Conservation (phyloP, 2,888 invertebrate genomes). For the Lasioglossum leucozonium region DNA sequence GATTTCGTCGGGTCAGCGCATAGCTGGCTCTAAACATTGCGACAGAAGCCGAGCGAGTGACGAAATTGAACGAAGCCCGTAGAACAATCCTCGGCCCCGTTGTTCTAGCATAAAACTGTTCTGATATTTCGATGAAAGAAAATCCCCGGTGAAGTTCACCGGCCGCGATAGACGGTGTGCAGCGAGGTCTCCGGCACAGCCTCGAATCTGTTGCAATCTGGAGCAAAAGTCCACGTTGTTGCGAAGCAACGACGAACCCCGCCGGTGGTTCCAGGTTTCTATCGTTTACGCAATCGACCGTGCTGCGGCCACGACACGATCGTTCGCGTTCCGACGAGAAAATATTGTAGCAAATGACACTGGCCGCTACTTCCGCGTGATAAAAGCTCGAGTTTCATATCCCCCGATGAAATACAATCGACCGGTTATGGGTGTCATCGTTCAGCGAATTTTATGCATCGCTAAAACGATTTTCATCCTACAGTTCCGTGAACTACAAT, state of each 20-base stretch:
- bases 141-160: conserved; percentile 40
- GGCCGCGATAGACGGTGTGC: conserved; percentile 27
- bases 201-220: conserved; percentile 62
- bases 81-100: conserved; percentile 32
- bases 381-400: not conserved
- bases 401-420: not conserved
- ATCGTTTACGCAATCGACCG: conserved; percentile 63
- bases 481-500: not conserved
- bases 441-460: conserved; percentile 4
- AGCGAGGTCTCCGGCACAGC: conserved; percentile 22
- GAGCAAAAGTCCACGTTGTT: conserved; percentile 61
- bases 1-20: conserved; percentile 61
- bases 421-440: not conserved
- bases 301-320: conserved; percentile 28
- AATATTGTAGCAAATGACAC: conserved; percentile 8
- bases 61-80: conserved; percentile 59
- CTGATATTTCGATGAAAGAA: not conserved
- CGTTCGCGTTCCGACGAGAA: conserved; percentile 39
- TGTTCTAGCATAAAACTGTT: conserved; percentile 40
- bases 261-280: conserved; percentile 54
- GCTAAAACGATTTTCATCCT: not conserved
- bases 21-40: conserved; percentile 50
- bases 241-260: conserved; percentile 46
- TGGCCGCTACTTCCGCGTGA: not conserved
- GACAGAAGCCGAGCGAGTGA: conserved; percentile 47